phyloP scores from a whole-genome alignment of 2,888 invertebrate species.

The Thymelicus acteon region DNA sequence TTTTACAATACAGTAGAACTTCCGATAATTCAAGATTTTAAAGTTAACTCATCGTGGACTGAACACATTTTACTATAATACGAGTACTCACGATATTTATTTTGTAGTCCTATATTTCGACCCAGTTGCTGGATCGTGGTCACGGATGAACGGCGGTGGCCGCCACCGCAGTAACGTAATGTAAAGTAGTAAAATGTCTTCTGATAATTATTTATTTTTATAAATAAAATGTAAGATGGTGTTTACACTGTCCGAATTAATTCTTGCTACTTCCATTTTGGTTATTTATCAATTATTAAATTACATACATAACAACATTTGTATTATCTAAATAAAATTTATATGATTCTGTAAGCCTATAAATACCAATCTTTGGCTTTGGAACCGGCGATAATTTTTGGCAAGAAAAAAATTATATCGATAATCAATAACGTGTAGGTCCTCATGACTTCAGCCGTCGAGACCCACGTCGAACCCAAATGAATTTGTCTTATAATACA shows the following conservation, averaged over 20 bases:
- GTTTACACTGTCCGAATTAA: neutral
- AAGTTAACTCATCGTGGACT: too few relatives aligned
- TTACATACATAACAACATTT: neutral
- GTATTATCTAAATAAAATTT: slow-evolving; percentile 22
- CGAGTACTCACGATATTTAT: too few relatives aligned
- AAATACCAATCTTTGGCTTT: slow-evolving; percentile 56
- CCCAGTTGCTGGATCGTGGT: too few relatives aligned
- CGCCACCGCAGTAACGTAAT: too few relatives aligned
- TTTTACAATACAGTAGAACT: too few relatives aligned
- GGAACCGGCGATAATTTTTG: slow-evolving; percentile 39
- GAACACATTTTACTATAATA: too few relatives aligned
- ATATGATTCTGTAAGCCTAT: slow-evolving; percentile 40
- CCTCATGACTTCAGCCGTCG: too few relatives aligned
- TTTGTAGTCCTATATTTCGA: too few relatives aligned
- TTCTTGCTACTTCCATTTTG: neutral
- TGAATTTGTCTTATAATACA: neutral
- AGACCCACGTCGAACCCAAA: too few relatives aligned
- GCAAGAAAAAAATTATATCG: slow-evolving; percentile 39
- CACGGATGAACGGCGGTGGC: too few relatives aligned
- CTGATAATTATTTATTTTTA: neutral
- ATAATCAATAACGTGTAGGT: neutral
- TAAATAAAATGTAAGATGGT: neutral
- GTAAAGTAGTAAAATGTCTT: too few relatives aligned
- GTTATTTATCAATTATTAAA: neutral
- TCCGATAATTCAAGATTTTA: too few relatives aligned